A percentile compares a stretch with the other conserved stretches of the same genome.
Evolutionary conservation across 2,888 invertebrate genomes (phyloP).

Genomic region (Standfussiana lucernea): DNA sequence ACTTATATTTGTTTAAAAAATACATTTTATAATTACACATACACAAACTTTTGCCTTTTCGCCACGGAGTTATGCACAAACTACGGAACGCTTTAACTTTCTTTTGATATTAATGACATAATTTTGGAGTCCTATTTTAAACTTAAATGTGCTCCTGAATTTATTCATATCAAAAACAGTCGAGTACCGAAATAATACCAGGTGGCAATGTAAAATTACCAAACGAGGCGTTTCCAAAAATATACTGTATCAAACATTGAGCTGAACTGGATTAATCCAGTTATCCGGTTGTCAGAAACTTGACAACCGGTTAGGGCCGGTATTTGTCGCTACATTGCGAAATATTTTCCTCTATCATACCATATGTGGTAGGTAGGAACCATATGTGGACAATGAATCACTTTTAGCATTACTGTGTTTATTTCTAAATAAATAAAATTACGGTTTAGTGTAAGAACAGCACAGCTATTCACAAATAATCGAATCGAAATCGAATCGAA

Average conservation of each 20-base stretch:
- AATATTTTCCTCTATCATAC: conserved; percentile 14
- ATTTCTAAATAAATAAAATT: conserved; percentile 24
- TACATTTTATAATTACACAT: background rate
- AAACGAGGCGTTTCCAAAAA: conserved; percentile 25
- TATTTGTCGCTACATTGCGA: conserved; percentile 29
- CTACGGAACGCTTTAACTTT: background rate
- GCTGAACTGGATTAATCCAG: conserved; percentile 42
- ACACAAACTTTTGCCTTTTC: background rate
- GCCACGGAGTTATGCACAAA: background rate
- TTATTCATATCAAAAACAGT: background rate
- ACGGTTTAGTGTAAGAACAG: background rate
- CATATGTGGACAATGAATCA: conserved; percentile 8
- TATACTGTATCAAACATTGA: background rate
- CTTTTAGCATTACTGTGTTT: conserved; percentile 20
- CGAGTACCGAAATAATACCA: background rate
- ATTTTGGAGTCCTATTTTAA: background rate
- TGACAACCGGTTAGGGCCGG: conserved; percentile 29
- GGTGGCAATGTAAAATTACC: background rate
- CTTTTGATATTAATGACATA: background rate
- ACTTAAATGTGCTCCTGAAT: background rate
- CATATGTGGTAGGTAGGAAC: conserved; percentile 4
- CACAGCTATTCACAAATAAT: too few relatives aligned
- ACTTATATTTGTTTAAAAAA: too few relatives aligned
- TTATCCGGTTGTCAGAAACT: conserved; percentile 24
- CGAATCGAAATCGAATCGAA: too few relatives aligned